phyloP scores from a whole-genome alignment of 2,113 vertebrate species.

The Epinephelus cyanopodus region DNA sequence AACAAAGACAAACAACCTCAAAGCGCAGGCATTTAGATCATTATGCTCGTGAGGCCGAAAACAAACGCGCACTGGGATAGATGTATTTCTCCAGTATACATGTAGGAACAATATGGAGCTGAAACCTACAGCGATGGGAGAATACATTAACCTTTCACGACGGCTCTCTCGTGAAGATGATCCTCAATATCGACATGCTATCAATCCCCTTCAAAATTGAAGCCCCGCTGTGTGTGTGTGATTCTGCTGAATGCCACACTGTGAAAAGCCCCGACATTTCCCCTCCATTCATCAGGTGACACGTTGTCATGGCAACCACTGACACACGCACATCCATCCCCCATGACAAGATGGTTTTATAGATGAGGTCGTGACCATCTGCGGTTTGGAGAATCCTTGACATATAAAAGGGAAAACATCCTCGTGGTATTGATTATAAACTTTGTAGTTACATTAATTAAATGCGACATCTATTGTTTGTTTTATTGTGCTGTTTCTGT shows the following conservation, averaged over 20 bases:
- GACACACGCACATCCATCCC: slow-evolving; percentile 42
- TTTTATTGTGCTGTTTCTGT: background rate
- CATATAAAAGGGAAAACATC: background rate
- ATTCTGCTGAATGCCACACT: slow-evolving; percentile 39
- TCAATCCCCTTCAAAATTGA: slow-evolving; percentile 52
- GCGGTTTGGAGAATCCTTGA: slow-evolving; percentile 1
- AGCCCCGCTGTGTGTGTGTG: slow-evolving; percentile 20
- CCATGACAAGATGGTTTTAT: slow-evolving; percentile 18
- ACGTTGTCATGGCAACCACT: slow-evolving; percentile 49
- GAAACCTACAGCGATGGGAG: background rate
- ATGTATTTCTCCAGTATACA: background rate
- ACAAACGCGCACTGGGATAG: background rate
- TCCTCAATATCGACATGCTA: slow-evolving; percentile 57
- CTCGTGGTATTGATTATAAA: background rate
- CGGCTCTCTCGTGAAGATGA: slow-evolving; percentile 22
- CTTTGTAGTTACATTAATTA: background rate
- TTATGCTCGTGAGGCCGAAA: slow-evolving; percentile 10
- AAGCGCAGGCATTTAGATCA: slow-evolving; percentile 27
- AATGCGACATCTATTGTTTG: background rate
- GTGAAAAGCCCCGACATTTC: slow-evolving; percentile 47
- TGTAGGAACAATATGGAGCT: background rate
- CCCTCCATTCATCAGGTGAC: slow-evolving; percentile 42
- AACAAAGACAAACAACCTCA: slow-evolving; percentile 43
- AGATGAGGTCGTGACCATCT: slow-evolving; percentile 35
- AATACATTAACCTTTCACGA: slow-evolving; percentile 75